Evolutionary conservation across 2,888 invertebrate species (phyloP).

Genomic region (Tetramorium bicarinatum): DNA sequence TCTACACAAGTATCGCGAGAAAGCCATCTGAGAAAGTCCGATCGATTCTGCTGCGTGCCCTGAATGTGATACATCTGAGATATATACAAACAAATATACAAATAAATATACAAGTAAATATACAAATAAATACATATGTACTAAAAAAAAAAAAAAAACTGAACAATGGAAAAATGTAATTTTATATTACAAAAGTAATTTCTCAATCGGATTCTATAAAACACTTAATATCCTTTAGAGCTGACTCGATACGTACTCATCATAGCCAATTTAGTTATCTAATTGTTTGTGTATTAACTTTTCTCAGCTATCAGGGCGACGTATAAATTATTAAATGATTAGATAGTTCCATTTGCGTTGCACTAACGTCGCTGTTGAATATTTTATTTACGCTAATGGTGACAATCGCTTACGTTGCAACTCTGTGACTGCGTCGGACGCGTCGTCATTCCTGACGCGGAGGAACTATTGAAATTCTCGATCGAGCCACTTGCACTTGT

Average conservation of each 20-base stretch:
- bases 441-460: constrained; percentile 43
- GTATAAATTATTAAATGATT: constrained; percentile 16
- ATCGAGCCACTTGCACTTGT: constrained; percentile 55
- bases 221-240: too few relatives aligned
- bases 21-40: constrained; percentile 46
- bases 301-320: not conserved
- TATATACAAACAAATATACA: not conserved
- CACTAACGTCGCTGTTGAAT: constrained; percentile 14
- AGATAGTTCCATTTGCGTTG: constrained; percentile 1
- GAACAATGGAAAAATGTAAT: not conserved
- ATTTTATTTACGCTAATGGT: constrained; percentile 30
- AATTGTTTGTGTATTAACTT: not conserved
- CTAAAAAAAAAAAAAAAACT: not conserved
- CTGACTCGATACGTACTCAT: too few relatives aligned
- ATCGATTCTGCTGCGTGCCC: constrained; percentile 16
- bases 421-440: constrained; percentile 15
- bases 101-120: not conserved
- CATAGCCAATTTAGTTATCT: not conserved
- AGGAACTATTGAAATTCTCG: constrained; percentile 45
- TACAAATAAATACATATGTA: not conserved
- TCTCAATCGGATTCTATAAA: not conserved
- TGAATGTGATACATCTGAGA: constrained; percentile 14
- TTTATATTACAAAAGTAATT: not conserved
- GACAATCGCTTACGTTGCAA: constrained; percentile 53
- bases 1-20: constrained; percentile 39